Conservation (phyloP, 1,140 invertebrate genomes). For the Yoshiicerus persimilis region DNA sequence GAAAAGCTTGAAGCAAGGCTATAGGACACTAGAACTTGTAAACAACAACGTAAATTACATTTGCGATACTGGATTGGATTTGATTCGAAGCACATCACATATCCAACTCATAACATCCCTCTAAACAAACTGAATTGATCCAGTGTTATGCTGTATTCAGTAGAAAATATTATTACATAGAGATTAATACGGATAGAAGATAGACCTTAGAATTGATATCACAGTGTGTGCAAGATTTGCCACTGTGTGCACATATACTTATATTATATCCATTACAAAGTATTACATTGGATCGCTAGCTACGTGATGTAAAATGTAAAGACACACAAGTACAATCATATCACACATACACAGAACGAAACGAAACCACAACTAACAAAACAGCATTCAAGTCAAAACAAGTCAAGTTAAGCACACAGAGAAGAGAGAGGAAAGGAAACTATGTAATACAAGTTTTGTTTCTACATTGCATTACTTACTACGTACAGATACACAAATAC, state of each 20-base stretch:
- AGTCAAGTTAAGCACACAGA: neutral
- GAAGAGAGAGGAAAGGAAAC: neutral
- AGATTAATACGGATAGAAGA: too few species aligned
- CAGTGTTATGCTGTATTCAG: neutral
- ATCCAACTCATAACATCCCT: neutral
- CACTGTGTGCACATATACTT: too few species aligned
- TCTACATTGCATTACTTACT: too few species aligned
- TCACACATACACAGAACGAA: too few species aligned
- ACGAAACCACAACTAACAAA: neutral
- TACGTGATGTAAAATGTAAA: too few species aligned
- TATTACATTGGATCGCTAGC: neutral
- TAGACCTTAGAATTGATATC: too few species aligned
- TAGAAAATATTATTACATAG: too few species aligned
- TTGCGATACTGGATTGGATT: neutral
- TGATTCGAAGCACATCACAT: neutral
- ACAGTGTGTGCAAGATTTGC: too few species aligned
- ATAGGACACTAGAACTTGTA: neutral
- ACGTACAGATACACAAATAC: too few species aligned
- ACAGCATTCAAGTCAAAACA: neutral
- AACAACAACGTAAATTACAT: constrained; percentile 18
- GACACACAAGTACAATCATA: neutral
- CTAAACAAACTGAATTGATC: neutral
- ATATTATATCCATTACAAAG: neutral
- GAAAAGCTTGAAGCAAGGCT: neutral
- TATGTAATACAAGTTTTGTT: neutral